phyloP scores from a whole-genome alignment of 2,888 invertebrate genomes.

The Hirtodrosophila histrioides region DNA sequence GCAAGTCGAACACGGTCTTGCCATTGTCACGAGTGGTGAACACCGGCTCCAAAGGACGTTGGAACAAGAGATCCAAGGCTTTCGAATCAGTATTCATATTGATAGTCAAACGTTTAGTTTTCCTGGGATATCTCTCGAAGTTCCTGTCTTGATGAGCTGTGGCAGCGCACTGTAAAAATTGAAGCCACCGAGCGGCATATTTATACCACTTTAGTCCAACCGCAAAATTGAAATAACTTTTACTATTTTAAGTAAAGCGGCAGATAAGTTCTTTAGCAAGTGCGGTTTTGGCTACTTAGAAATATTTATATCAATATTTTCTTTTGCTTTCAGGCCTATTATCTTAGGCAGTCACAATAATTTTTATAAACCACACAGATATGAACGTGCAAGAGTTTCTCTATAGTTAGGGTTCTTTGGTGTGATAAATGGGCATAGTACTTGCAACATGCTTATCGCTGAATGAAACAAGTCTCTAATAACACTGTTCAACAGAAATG shows the following conservation, averaged over 20 bases:
- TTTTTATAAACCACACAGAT: neutral
- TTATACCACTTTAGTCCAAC: slow-evolving; percentile 33
- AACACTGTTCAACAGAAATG: neutral
- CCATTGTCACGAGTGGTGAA: slow-evolving; percentile 82
- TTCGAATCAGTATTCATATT: slow-evolving; percentile 72
- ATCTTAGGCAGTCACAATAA: slow-evolving; percentile 5
- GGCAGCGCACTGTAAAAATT: slow-evolving; percentile 30
- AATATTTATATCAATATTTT: neutral
- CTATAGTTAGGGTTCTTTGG: neutral
- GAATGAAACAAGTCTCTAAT: neutral
- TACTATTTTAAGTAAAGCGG: neutral
- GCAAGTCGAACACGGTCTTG: slow-evolving; percentile 80
- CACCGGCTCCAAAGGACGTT: slow-evolving; percentile 83
- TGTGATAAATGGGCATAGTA: neutral
- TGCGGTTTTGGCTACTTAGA: slow-evolving; percentile 14
- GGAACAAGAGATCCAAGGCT: slow-evolving; percentile 80
- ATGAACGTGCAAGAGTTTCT: slow-evolving; percentile 1
- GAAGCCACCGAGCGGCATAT: neutral
- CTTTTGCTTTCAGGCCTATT: slow-evolving; percentile 2
- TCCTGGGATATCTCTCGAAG: neutral
- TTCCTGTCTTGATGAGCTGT: slow-evolving; percentile 24
- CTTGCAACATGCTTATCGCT: slow-evolving; percentile 14
- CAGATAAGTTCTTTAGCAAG: neutral
- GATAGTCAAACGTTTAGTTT: neutral
- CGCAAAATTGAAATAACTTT: slow-evolving; percentile 11